Base-by-base conservation (phyloP, 2,113 vertebrate species). In the Dipodomys spectabilis region DNA sequence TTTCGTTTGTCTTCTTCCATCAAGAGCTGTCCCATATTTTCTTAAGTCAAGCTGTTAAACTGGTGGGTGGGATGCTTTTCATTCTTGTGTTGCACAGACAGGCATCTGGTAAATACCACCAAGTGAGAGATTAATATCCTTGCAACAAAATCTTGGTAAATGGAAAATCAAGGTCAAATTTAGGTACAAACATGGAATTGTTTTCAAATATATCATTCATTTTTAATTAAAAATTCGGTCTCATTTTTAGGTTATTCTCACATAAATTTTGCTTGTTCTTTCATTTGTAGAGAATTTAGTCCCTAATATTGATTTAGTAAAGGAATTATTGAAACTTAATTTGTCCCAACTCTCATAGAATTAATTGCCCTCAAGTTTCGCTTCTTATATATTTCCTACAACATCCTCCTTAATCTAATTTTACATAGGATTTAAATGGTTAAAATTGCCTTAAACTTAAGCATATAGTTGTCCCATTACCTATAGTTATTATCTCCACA, bases 91-190 rank as follows among this genome's bases (percentile, higher is more conserved):
- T 92, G 53, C 84, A 90, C 72, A 86, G 65, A 92, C 2, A 75
- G 93, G 86, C 97, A 97, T 97, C 96, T 97, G 96, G 96, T 62
- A 88, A 81, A 92, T 96, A 49, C 92, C 93, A 95, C 92, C 93
- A 94, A 95, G 79, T 53, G 75, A 90, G 87, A 96, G 90, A 95
- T 92, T 91, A 84, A 96, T 96, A 94, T 92, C 80, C 65, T 92
- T 92, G 35, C n/a, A 90, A 93, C 39, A 39, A 90, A 92, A 85
- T 88, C 75, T 71, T 90, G 32, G 57, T 65, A 93, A 93, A 86
- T 81, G 39, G 57, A 89, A 87, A 91, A 72, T 82, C 90, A 82
- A 93, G 71, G 89, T 13, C 77, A 94, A 88, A 79, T 86, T 93
- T 85, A 88, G 12, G 30, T 79, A 87, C 27, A 82, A 79, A 91